These are phyloP conservation scores for Drosophila cognata DNA, from an alignment of 2,888 invertebrate genomes.

Conservation along the genomic window DNA sequence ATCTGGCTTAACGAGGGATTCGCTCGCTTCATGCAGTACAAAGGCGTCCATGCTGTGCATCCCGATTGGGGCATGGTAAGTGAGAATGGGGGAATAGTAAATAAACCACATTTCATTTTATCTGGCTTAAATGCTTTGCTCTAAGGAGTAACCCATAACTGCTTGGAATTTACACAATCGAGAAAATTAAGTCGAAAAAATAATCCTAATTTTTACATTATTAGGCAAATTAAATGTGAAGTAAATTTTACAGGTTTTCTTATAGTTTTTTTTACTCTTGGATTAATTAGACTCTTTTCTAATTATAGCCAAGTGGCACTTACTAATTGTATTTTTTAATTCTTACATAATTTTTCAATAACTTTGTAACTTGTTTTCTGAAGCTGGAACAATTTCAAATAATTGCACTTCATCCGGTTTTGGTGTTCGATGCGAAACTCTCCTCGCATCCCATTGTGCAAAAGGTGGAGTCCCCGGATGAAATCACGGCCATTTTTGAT, in stretches of 20 bases:
- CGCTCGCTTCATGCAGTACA: slow-evolving; percentile 94
- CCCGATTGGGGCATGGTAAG: slow-evolving; percentile 92
- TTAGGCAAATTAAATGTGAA: not conserved
- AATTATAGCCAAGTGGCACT: not conserved
- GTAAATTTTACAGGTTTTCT: not conserved
- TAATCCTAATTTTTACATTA: not conserved
- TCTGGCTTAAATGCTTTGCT: not conserved
- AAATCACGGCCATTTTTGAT: slow-evolving; percentile 96
- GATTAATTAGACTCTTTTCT: not conserved
- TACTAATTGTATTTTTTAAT: not conserved
- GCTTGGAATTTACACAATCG: not conserved
- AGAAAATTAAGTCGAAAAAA: not conserved
- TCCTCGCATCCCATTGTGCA: slow-evolving; percentile 96
- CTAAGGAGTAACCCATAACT: not conserved
- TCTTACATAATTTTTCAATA: not conserved
- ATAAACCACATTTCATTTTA: not conserved
- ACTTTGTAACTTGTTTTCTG: slow-evolving; percentile 15
- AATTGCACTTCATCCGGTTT: slow-evolving; percentile 89
- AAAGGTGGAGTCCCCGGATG: slow-evolving; percentile 92
- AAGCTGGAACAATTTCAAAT: slow-evolving; percentile 92
- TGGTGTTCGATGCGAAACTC: slow-evolving; percentile 90
- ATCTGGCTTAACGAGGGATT: slow-evolving; percentile 97
- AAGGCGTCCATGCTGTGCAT: slow-evolving; percentile 89
- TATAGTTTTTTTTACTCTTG: slow-evolving; percentile 17
- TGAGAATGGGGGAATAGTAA: not conserved